These are phyloP conservation scores for Scaptomyza parva DNA, from an alignment of 2,888 invertebrate genomes.

Conservation along the genomic window DNA sequence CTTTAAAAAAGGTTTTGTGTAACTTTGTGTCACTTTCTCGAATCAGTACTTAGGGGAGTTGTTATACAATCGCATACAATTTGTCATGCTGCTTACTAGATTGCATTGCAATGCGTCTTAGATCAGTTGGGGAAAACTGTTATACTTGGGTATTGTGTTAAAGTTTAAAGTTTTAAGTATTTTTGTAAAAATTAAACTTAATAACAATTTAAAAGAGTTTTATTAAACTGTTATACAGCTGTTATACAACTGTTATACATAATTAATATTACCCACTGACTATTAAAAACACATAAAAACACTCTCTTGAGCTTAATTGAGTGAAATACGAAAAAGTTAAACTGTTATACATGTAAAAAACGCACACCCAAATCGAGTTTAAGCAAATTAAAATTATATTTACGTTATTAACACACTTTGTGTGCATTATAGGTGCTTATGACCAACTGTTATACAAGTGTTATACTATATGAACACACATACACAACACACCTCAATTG, in stretches of 20 bases:
- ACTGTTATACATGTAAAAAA: constrained; percentile 1
- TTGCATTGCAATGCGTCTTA: not conserved
- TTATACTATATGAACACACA: constrained; percentile 24
- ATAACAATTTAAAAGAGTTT: no score
- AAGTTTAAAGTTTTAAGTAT: not conserved
- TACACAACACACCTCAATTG: constrained; percentile 42
- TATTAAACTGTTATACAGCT: constrained; percentile 1
- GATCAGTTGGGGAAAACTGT: not conserved
- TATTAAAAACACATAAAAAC: not conserved
- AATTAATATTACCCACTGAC: not conserved
- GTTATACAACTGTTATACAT: constrained; percentile 24
- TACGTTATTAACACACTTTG: not conserved
- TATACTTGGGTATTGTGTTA: not conserved
- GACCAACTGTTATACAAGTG: constrained; percentile 14
- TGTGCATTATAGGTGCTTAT: not conserved
- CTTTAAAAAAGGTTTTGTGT: constrained; percentile 9
- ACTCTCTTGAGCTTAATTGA: not conserved
- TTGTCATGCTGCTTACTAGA: not conserved
- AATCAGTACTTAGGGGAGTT: constrained; percentile 3
- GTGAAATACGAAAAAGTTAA: not conserved
- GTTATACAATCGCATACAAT: constrained; percentile 34
- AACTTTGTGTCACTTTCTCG: constrained; percentile 24
- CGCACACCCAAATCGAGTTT: not conserved
- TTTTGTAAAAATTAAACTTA: no score
- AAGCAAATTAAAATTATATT: not conserved